Conservation (phyloP, 53 echinoderm and acorn worm species). For the Actinopyga echinites region DNA sequence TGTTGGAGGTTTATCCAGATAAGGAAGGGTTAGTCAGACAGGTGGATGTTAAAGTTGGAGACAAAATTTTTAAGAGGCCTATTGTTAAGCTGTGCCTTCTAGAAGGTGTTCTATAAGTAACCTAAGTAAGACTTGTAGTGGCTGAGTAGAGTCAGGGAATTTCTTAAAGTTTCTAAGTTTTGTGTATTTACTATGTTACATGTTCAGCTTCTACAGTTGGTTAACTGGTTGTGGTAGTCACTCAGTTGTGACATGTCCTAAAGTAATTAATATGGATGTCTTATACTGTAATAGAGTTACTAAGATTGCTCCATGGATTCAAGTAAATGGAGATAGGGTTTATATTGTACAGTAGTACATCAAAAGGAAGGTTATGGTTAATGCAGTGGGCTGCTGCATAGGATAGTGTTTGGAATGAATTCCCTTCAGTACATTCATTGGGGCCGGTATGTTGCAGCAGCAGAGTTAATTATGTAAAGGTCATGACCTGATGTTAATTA, state of each 20-base stretch:
- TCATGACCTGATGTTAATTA: no score
- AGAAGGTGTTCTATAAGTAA: neutral
- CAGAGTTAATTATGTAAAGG: no score
- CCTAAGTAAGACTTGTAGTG: neutral
- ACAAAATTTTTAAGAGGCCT: slow-evolving; percentile 39
- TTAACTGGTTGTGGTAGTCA: neutral
- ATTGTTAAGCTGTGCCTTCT: slow-evolving; percentile 44
- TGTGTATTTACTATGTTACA: neutral
- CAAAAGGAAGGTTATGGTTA: neutral
- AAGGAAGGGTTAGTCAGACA: slow-evolving; percentile 32
- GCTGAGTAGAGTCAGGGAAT: neutral
- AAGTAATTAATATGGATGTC: no score
- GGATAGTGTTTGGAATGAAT: slow-evolving; percentile 18
- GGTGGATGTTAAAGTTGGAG: slow-evolving; percentile 35
- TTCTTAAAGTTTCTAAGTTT: neutral
- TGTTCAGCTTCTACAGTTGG: neutral
- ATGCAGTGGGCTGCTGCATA: neutral
- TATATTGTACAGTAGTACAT: no score
- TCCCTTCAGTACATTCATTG: slow-evolving; percentile 4
- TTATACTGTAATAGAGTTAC: no score
- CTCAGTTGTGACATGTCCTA: neutral
- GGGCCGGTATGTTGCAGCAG: slow-evolving; percentile 16
- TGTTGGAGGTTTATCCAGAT: slow-evolving; percentile 7
- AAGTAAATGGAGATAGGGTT: no score
- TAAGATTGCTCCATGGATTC: no score